A percentile compares a stretch with the other conserved stretches of the same genome.
Evolutionary conservation across 2,888 invertebrate species (phyloP).

Genomic region (Drosophila recens): DNA sequence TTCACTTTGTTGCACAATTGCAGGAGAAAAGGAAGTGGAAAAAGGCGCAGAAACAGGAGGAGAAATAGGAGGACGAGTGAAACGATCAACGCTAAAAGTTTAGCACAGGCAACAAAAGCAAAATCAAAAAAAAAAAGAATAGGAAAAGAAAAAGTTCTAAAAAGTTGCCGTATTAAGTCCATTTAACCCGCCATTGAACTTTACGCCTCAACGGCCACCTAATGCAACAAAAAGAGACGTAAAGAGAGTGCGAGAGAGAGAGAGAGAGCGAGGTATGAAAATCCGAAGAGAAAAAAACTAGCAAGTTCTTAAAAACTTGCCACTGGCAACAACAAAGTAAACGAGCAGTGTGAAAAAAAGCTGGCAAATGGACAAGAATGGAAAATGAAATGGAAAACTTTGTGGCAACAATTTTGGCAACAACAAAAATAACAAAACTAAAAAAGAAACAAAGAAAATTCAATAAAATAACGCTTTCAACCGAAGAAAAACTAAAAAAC

Average conservation of each 20-base stretch:
- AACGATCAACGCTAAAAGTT: constrained; percentile 73
- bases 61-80: constrained; percentile 3
- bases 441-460: constrained; percentile 53
- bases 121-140: constrained; percentile 27
- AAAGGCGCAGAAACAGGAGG: not conserved
- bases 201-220: constrained; percentile 77
- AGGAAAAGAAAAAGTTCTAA: constrained; percentile 59
- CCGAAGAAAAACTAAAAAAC: constrained; percentile 59
- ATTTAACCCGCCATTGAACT: constrained; percentile 82
- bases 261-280: constrained; percentile 28
- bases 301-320: constrained; percentile 74
- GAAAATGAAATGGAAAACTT: constrained; percentile 76
- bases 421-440: constrained; percentile 1
- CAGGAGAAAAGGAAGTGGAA: not conserved
- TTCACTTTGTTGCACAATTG: constrained; percentile 65
- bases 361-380: constrained; percentile 68
- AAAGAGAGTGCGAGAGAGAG: not conserved
- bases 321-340: constrained; percentile 58
- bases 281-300: constrained; percentile 59
- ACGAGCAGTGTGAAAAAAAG: constrained; percentile 40
- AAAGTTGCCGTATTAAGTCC: constrained; percentile 80
- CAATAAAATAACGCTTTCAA: constrained; percentile 79
- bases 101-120: constrained; percentile 46
- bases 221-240: constrained; percentile 65
- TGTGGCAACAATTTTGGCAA: constrained; percentile 65